Evolutionary conservation across 1,140 invertebrate genomes (phyloP).

Genomic region (Drosophila prosaltans): DNA sequence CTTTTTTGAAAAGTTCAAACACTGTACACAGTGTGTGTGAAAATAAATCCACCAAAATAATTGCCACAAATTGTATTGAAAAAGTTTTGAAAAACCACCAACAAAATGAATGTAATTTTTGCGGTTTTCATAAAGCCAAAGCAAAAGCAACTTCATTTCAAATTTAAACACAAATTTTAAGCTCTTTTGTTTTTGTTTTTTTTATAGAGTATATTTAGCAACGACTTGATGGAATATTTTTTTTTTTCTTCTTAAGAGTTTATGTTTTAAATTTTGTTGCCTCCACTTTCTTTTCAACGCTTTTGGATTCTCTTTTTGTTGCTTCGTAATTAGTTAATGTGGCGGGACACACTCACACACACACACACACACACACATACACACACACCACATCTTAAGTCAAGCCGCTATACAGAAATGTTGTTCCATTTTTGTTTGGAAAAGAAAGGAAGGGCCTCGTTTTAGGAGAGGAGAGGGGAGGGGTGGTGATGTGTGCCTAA

Average conservation of each 20-base stretch:
- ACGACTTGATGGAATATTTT: not conserved
- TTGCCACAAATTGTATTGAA: no score
- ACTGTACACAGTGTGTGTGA: not conserved
- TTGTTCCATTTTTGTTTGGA: not conserved
- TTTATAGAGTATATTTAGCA: not conserved
- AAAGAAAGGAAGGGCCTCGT: not conserved
- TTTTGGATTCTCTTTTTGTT: slow-evolving; percentile 25
- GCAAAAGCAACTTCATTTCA: no score
- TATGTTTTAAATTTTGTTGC: slow-evolving; percentile 10
- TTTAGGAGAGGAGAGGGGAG: slow-evolving; percentile 18
- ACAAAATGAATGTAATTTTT: no score
- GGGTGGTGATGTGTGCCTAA: slow-evolving; percentile 15
- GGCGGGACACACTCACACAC: slow-evolving; percentile 49
- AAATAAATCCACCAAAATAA: not conserved
- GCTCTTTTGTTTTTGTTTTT: no score
- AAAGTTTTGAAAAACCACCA: no score
- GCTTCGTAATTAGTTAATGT: slow-evolving; percentile 74
- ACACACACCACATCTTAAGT: slow-evolving; percentile 2
- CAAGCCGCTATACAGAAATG: not conserved
- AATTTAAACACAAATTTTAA: no score
- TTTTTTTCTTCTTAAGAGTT: not conserved
- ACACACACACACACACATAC: slow-evolving; percentile 28
- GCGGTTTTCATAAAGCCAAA: no score
- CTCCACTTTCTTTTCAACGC: not conserved
- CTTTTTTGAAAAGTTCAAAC: no score